phyloP scores from a whole-genome alignment of 2,888 invertebrate species.

The Rhamnusium bicolor region DNA sequence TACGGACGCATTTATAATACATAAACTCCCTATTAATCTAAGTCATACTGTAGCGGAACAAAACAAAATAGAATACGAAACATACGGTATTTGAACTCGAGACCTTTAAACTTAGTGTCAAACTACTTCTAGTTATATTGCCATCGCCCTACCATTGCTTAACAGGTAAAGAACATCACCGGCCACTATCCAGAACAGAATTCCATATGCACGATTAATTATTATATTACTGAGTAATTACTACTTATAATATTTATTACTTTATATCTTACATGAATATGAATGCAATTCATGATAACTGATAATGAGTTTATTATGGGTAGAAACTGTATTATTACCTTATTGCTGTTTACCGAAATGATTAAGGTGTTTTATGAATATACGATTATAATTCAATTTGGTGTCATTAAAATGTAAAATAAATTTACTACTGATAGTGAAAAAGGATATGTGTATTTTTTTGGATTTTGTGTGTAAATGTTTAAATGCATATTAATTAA shows the following conservation, averaged over 20 bases:
- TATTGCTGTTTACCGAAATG: conserved; percentile 5
- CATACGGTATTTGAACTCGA: conserved; percentile 68
- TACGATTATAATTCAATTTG: neutral
- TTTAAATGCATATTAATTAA: no score
- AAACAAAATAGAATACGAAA: conserved; percentile 55
- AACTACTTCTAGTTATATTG: conserved; percentile 57
- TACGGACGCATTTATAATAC: conserved; percentile 56
- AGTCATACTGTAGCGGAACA: conserved; percentile 58
- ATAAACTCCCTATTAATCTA: conserved; percentile 65
- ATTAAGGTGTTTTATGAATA: conserved; percentile 3
- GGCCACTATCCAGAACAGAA: conserved; percentile 28
- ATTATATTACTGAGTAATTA: conserved; percentile 34
- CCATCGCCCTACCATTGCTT: conserved; percentile 34
- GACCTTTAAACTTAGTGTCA: conserved; percentile 66
- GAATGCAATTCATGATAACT: no score
- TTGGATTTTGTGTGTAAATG: no score
- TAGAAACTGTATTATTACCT: conserved; percentile 2
- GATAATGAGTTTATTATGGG: no score
- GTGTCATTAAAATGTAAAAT: neutral
- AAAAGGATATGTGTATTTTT: no score
- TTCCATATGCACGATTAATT: conserved; percentile 35
- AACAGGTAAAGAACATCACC: conserved; percentile 26
- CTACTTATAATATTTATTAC: conserved; percentile 27
- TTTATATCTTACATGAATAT: conserved; percentile 24
- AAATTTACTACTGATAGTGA: no score